Base-by-base conservation (phyloP, 2,888 invertebrate genomes). In the Linnaemya vulpina region DNA sequence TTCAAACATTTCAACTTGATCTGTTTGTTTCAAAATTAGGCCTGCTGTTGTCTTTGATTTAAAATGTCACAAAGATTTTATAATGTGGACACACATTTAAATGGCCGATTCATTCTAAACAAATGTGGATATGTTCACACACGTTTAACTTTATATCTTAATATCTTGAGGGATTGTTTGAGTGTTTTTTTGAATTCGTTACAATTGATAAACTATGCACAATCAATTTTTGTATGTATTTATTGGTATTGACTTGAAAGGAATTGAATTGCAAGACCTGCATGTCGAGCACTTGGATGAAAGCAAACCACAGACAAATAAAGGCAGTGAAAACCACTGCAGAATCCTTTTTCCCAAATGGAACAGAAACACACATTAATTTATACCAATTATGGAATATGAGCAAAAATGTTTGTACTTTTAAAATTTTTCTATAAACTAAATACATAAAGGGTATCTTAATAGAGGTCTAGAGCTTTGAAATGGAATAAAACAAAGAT, bases 171-270 rank as follows among this genome's bases (percentile, higher is more conserved):
- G 53, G 40, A 70, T 58, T 38, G 1, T 30, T 30, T 30, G 30
- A 30, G 30, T 22, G 15, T 38, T 68, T 68, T 10, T 9, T 15
- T 53, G 53, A 43, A 71, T 25, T 71, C n/a, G 70, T 58, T 71
- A 71, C 55, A 71, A 40, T 55, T 55, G 38, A 55, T 38, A 55
- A 25, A 58, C 70, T 71, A 71, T 71, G 55, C 70, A 71, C 55
- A 53, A n/a, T 22, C 22, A 17, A 58, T 30, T 30, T 30, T 2
- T 30, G 30, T 30, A 30, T 43, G 17, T 43, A 13, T 58, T 58
- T n/a, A 15, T 17, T 40, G 55, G 55, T 40, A 71, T 71, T n/a
- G 30, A 25, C 43, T 58, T 55, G 20, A 53, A 55, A 55, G 40
- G 10, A 38, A 4, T 9, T 10, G n/a, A 53, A 68, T 9, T 65